A percentile compares a stretch with the other conserved stretches of the same genome.
Evolutionary conservation across 2,113 vertebrate genomes (phyloP).

Genomic region (Brienomyrus longianalis): DNA sequence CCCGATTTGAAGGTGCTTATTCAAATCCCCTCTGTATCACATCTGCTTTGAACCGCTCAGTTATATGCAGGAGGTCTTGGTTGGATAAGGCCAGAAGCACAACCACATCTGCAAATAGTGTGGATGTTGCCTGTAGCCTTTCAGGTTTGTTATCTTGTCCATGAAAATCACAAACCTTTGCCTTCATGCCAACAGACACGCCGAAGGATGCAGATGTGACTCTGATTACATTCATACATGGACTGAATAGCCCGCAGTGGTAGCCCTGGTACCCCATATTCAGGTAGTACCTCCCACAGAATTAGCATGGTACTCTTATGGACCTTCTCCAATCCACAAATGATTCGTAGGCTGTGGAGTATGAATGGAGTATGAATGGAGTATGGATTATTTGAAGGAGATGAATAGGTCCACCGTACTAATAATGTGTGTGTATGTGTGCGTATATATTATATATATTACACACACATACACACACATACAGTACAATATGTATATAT

Average conservation of each 20-base stretch:
- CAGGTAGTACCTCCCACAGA: neutral
- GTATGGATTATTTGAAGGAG: neutral
- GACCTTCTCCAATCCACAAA: neutral
- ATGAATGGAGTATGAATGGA: neutral
- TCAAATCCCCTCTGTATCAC: neutral
- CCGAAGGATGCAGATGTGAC: neutral
- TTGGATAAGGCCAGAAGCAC: neutral
- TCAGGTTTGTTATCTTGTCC: neutral
- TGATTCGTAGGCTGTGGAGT: neutral
- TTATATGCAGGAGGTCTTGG: neutral
- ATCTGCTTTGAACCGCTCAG: neutral
- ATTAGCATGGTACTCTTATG: neutral
- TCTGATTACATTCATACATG: neutral
- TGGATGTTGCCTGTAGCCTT: neutral
- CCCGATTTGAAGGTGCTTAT: neutral
- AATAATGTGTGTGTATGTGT: neutral
- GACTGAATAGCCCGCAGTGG: neutral
- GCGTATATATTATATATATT: too few relatives aligned
- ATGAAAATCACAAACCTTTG: neutral
- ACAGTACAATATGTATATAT: too few relatives aligned
- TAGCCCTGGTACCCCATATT: neutral
- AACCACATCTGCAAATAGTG: neutral
- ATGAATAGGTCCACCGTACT: neutral
- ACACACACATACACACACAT: too few relatives aligned
- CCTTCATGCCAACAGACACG: neutral